Base-by-base conservation (phyloP, 2,888 invertebrate species). In the Neoitamus cyanurus region DNA sequence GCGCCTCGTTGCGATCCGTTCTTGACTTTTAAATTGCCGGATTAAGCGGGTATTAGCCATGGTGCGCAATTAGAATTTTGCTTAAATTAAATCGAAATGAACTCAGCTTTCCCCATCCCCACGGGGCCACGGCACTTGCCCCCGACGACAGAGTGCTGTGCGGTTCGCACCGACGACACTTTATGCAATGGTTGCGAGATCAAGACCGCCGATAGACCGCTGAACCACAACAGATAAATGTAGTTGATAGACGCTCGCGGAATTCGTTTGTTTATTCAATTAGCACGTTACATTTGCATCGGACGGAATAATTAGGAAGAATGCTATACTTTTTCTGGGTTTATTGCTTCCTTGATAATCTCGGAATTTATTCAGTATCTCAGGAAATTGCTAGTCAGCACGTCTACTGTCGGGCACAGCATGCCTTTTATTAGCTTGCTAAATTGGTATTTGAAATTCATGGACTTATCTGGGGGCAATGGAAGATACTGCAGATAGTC, bases 11-110 rank as follows among this genome's bases (percentile, higher is more conserved):
- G n/a, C 58, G 78, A 30, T 46, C 31, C 58, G 48, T 28, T 48
- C 78, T 78, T 78, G 78, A 78, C 78, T 78, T 78, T 78, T 78
- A 78, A 78, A 78, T 78, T 30, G 30, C 78, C 31, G 48, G 78
- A 82, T 82, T 82, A 69, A 69, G 58, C 36, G 13, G 36, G 68
- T 37, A 82, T 68, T 82, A 82, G 28, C 25, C 9, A 58, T 25
- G 15, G 36, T 69, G n/a, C 28, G 69, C 37, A 69, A 69, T 82
- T 82, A 69, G 82, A 69, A 82, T 82, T 82, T 82, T 69, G 36
- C 36, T 69, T 69, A 69, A 82, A 82, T 82, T 36, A 28, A 69
- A 37, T 69, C 69, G 9, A 36, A 34, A 69, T 68, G 82, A 69
- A 25, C 36, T 37, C 28, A 28, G 9, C 42, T 58, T 58, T 58